A percentile compares a stretch with the other conserved stretches of the same genome.
Conservation (phyloP, 2,113 vertebrate species). For the Copsychus sechellarum region DNA sequence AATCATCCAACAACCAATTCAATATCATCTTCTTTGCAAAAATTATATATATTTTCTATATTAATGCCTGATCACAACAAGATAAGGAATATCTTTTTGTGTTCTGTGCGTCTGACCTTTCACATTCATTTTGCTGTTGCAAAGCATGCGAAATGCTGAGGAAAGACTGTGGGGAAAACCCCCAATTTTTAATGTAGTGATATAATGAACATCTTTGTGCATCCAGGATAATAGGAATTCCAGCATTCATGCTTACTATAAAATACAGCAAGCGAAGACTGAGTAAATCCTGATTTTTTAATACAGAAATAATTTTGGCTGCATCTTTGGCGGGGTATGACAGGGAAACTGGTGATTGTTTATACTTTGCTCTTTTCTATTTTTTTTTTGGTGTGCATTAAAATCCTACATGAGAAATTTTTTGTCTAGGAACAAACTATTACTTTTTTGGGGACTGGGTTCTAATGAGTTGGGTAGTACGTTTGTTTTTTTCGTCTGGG, state of each 20-base stretch:
- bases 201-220: not conserved
- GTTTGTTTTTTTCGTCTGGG: slow-evolving; percentile 19
- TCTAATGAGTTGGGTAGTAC: not conserved
- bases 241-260: not conserved
- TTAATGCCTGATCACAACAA: not conserved
- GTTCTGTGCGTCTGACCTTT: not conserved
- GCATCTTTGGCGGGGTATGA: not conserved
- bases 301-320: not conserved
- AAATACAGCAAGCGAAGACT: not conserved
- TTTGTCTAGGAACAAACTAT: slow-evolving; percentile 52
- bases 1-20: not conserved
- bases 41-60: not conserved
- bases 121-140: not conserved
- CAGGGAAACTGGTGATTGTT: slow-evolving; percentile 25
- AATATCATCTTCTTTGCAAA: not conserved
- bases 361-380: not conserved
- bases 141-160: not conserved
- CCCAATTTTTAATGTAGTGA: not conserved
- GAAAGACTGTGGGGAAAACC: not conserved
- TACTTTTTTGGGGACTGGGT: slow-evolving; percentile 3
- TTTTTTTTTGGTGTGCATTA: not conserved
- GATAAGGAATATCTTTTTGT: not conserved
- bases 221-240: not conserved
- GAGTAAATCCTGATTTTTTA: not conserved
- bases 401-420: slow-evolving; percentile 44